Percentiles rank a stretch among this genome's conserved stretches.
Evolutionary conservation across 2,113 vertebrate species (phyloP).

Genomic region (Cnemophilus loriae): DNA sequence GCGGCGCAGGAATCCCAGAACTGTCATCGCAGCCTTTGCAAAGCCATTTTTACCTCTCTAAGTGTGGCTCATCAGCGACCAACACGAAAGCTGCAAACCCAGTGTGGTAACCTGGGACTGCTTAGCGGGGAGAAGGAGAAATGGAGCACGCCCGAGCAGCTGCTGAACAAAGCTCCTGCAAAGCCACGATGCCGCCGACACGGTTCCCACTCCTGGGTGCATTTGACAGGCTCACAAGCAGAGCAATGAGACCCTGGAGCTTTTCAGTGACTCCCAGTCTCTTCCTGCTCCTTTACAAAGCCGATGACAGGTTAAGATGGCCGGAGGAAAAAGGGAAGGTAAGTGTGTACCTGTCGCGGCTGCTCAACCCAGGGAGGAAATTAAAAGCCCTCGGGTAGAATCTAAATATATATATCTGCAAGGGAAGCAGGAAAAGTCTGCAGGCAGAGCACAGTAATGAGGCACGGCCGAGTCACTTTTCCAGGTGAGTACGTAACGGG

Average conservation of each 20-base stretch:
- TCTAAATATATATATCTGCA: conserved; percentile 18
- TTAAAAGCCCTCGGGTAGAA: conserved; percentile 5
- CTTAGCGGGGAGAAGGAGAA: neutral
- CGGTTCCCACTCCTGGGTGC: neutral
- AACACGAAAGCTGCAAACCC: neutral
- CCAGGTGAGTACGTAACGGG: conserved; percentile 12
- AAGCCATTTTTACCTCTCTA: conserved; percentile 26
- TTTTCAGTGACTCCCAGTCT: neutral
- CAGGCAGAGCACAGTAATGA: neutral
- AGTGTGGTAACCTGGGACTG: neutral
- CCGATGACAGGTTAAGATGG: neutral
- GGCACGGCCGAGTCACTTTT: neutral
- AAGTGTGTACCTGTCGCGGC: neutral
- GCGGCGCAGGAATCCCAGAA: conserved; percentile 7
- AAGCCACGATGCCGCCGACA: neutral
- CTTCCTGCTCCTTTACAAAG: neutral
- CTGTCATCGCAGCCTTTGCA: conserved; percentile 43
- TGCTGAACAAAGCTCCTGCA: neutral
- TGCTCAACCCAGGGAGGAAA: neutral
- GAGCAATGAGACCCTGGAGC: neutral
- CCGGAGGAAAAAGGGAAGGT: neutral
- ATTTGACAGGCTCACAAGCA: accelerated
- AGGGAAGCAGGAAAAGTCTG: neutral
- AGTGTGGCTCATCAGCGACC: neutral
- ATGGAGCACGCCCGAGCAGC: neutral